phyloP scores from a whole-genome alignment of 1,140 invertebrate species.

The Ips typographus region DNA sequence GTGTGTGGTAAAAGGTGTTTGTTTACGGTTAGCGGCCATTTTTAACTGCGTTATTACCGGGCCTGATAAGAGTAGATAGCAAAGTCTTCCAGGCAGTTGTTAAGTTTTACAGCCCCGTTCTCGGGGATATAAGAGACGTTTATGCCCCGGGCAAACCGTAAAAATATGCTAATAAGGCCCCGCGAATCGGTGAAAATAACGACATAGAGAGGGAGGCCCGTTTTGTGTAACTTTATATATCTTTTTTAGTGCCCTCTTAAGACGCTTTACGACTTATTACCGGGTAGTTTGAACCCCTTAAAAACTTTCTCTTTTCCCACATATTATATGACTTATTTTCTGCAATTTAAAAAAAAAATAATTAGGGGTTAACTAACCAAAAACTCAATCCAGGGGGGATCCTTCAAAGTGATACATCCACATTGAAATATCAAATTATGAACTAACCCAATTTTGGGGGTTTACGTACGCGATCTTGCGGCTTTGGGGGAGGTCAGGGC shows the following conservation, averaged over 20 bases:
- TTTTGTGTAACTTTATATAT: constrained; percentile 33
- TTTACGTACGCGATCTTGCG: constrained; percentile 13
- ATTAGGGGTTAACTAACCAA: no score
- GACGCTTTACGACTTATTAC: constrained; percentile 16
- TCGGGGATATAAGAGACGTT: constrained; percentile 30
- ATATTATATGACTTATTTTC: no score
- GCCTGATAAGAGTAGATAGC: constrained; percentile 27
- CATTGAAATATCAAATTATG: constrained; percentile 22
- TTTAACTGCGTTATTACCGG: neutral
- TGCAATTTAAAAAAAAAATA: no score
- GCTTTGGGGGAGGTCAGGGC: constrained; percentile 18
- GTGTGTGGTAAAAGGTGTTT: no score
- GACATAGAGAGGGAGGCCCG: constrained; percentile 16
- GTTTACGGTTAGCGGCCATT: neutral
- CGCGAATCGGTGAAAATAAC: constrained; percentile 28
- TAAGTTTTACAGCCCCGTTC: constrained; percentile 30
- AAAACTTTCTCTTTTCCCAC: no score
- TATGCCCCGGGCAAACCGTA: constrained; percentile 24
- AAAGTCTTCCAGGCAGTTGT: constrained; percentile 31
- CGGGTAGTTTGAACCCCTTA: neutral
- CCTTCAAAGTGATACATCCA: constrained; percentile 17
- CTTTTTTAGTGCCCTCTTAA: constrained; percentile 29
- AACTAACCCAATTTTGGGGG: constrained; percentile 18
- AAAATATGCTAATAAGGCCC: constrained; percentile 32
- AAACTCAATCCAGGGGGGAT: no score